Percentiles rank a stretch among this genome's conserved stretches.
Evolutionary conservation across 2,797 vertebrate species (phyloP).

Genomic region (Sitta carolinensis): DNA sequence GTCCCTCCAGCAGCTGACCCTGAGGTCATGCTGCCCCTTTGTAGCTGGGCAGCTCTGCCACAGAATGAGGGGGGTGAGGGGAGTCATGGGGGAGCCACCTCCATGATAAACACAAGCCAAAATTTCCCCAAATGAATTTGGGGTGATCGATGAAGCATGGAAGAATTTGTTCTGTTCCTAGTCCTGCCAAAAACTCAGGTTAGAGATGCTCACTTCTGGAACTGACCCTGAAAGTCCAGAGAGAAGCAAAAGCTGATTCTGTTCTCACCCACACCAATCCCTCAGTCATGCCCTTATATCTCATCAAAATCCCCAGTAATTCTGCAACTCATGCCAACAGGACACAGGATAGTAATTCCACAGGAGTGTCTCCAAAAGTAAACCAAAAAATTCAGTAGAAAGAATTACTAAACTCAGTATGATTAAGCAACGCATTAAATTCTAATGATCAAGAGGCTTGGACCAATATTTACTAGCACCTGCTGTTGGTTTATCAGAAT

Average conservation of each 20-base stretch:
- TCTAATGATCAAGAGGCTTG: constrained; percentile 21
- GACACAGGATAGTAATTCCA: background rate
- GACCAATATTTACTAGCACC: constrained; percentile 35
- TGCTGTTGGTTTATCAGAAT: constrained; percentile 43
- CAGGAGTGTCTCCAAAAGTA: background rate
- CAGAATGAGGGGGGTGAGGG: background rate
- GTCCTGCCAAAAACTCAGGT: constrained; percentile 20
- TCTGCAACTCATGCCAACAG: background rate
- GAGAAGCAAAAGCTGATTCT: background rate
- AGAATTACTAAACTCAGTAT: background rate
- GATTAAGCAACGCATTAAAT: constrained; percentile 24
- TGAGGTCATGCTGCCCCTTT: background rate
- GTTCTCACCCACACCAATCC: background rate
- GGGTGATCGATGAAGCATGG: background rate
- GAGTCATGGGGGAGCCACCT: background rate
- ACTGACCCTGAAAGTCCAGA: background rate
- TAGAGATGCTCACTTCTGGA: background rate
- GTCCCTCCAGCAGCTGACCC: background rate
- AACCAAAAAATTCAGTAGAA: constrained; percentile 5
- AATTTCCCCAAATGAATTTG: background rate
- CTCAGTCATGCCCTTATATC: background rate
- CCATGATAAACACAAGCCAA: background rate
- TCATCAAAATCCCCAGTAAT: background rate
- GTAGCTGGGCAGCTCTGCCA: background rate
- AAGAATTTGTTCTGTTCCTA: background rate